Evolutionary conservation across 2,888 invertebrate genomes (phyloP).

Genomic region (Alcis repandata): DNA sequence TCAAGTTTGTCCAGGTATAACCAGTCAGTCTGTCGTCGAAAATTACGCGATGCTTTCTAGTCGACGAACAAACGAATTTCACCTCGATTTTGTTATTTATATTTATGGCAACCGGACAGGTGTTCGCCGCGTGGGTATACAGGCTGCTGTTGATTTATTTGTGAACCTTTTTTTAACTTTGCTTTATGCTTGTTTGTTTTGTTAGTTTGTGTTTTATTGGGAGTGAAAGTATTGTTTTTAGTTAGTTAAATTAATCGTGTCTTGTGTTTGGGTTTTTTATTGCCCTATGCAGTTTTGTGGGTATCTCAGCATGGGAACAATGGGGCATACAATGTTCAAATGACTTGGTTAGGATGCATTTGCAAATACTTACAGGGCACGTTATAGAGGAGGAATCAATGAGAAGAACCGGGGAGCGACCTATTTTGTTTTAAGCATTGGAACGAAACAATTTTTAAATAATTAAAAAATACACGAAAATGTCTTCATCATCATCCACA

Average conservation of each 20-base stretch:
- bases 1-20: background rate
- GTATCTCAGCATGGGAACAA: no score
- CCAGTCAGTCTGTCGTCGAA: conserved; percentile 34
- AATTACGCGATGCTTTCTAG: conserved; percentile 63
- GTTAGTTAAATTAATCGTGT: background rate
- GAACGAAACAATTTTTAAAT: no score
- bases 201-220: conserved; percentile 20
- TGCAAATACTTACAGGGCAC: no score
- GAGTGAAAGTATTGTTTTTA: conserved; percentile 30
- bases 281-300: background rate
- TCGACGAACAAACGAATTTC: conserved; percentile 77
- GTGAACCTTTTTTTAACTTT: conserved; percentile 30
- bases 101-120: conserved; percentile 68
- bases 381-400: no score
- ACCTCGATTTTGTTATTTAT: conserved; percentile 79
- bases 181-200: conserved; percentile 22
- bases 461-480: no score
- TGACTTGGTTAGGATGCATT: no score
- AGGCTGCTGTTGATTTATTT: conserved; percentile 55
- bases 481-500: no score
- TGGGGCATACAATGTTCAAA: no score
- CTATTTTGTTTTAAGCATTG: no score
- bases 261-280: background rate
- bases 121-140: conserved; percentile 63
- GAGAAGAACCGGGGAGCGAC: no score